phyloP scores from a whole-genome alignment of 2,797 vertebrate species.

The Rhincodon typus region DNA sequence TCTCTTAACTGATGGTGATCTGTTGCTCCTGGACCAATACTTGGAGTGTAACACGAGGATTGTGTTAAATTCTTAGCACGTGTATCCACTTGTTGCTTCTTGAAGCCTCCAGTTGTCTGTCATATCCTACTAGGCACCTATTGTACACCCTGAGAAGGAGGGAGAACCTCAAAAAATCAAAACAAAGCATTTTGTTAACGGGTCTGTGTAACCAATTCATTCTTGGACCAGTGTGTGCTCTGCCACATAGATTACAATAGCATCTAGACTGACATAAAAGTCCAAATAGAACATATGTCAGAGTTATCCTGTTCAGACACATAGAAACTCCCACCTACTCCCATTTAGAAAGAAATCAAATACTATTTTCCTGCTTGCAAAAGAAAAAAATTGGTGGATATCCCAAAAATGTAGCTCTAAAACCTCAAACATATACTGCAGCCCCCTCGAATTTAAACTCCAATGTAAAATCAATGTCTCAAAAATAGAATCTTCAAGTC shows the following conservation, averaged over 20 bases:
- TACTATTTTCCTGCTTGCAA: neutral
- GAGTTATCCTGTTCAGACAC: neutral
- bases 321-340: neutral
- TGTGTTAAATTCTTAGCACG: too few relatives aligned
- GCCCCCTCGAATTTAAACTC: neutral
- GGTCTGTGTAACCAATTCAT: neutral
- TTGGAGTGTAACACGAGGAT: neutral
- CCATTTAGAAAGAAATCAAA: neutral
- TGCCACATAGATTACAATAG: neutral
- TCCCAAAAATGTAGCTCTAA: neutral
- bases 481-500: conserved; percentile 19
- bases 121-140: neutral
- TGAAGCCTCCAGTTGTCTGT: too few relatives aligned
- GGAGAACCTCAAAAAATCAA: too few relatives aligned
- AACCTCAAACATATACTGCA: neutral
- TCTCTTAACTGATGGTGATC: neutral
- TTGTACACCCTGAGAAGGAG: neutral
- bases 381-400: neutral
- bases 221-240: neutral
- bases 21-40: neutral
- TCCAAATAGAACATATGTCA: too few relatives aligned
- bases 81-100: neutral
- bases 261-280: too few relatives aligned
- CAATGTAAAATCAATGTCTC: neutral
- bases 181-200: neutral